Percentiles rank a stretch among this genome's conserved stretches.
phyloP scores from a whole-genome alignment of 2,797 vertebrate species.

The Hafferia zeledoni region DNA sequence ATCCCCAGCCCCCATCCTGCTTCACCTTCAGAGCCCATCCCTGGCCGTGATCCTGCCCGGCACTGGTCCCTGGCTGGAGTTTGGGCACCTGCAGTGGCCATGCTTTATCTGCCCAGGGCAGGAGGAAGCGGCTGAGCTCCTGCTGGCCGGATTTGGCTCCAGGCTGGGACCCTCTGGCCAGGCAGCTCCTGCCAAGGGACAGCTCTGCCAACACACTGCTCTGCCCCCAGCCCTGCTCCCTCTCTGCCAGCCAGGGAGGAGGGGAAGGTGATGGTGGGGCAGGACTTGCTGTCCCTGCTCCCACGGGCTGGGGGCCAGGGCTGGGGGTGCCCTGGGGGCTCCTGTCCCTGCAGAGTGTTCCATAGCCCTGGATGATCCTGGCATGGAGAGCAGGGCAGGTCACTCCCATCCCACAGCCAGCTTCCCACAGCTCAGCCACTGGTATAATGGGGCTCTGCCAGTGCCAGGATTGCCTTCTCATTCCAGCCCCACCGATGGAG shows the following conservation, averaged over 20 bases:
- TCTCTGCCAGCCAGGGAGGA: neutral
- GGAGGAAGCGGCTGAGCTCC: neutral
- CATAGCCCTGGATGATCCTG: rapidly evolving
- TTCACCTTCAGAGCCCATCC: neutral
- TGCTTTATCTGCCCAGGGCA: neutral
- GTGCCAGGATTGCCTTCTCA: neutral
- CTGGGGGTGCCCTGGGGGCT: neutral
- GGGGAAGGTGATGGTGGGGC: neutral
- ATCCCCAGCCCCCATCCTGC: neutral
- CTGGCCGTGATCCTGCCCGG: neutral
- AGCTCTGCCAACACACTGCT: neutral
- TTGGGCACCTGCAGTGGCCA: neutral
- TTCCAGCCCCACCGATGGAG: too few relatives aligned
- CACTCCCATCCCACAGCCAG: neutral
- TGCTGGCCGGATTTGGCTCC: constrained; percentile 56
- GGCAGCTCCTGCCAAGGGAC: neutral
- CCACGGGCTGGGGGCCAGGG: neutral
- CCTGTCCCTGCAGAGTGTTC: neutral
- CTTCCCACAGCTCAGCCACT: neutral
- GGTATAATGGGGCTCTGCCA: neutral
- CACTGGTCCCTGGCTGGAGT: rapidly evolving
- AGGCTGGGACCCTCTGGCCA: constrained; percentile 25
- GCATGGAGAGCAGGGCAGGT: rapidly evolving
- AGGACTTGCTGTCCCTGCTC: neutral
- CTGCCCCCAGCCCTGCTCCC: neutral